phyloP scores from a whole-genome alignment of 2,888 invertebrate species.

The Pseudoips prasinana region DNA sequence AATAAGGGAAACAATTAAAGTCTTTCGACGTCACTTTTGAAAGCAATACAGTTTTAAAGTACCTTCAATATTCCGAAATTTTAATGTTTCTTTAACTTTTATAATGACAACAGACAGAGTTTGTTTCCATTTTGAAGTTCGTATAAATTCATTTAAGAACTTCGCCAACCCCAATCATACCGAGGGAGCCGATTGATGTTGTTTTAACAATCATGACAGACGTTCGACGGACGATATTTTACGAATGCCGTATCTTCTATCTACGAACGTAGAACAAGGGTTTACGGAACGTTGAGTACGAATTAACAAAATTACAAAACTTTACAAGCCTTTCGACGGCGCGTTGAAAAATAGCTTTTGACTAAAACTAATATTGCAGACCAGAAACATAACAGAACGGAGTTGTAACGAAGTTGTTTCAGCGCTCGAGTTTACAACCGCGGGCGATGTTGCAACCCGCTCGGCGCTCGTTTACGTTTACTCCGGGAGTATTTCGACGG shows the following conservation, averaged over 20 bases:
- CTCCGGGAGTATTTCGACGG: conserved; percentile 43
- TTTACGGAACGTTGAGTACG: conserved; percentile 60
- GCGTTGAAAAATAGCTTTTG: conserved; percentile 78
- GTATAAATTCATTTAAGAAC: conserved; percentile 31
- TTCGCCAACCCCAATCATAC: conserved; percentile 12
- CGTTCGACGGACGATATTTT: conserved; percentile 46
- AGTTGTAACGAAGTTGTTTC: conserved; percentile 79
- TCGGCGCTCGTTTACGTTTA: conserved; percentile 52
- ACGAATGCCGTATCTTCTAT: conserved; percentile 53
- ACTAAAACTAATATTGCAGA: conserved; percentile 78
- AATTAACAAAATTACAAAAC: conserved; percentile 80
- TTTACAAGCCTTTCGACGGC: conserved; percentile 72
- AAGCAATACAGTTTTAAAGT: too few species aligned
- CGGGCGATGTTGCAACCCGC: conserved; percentile 51
- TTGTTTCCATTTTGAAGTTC: conserved; percentile 28
- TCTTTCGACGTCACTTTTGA: too few species aligned
- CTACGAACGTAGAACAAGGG: conserved; percentile 42
- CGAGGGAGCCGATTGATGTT: conserved; percentile 40
- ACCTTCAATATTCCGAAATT: too few species aligned
- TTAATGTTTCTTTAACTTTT: conserved; percentile 3
- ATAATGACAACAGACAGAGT: conserved; percentile 25
- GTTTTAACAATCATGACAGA: conserved; percentile 49
- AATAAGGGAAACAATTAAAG: too few species aligned
- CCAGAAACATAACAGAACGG: conserved; percentile 71
- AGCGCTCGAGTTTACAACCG: conserved; percentile 65